These are phyloP conservation scores for Scolopax mira DNA, from an alignment of 2,113 vertebrate genomes.

Conservation along the genomic window DNA sequence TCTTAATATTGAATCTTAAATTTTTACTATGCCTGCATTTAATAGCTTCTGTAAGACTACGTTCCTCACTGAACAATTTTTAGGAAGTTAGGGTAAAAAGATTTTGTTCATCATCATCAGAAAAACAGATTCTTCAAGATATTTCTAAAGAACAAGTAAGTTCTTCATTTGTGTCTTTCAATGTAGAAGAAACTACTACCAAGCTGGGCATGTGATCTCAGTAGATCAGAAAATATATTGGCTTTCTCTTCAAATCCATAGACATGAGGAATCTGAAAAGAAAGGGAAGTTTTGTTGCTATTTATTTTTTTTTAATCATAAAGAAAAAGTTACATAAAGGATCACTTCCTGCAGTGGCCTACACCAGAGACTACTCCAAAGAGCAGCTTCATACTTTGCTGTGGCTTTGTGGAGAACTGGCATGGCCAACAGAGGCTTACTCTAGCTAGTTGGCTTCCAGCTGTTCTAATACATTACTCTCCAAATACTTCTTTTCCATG, in stretches of 20 bases:
- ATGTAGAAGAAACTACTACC: neutral
- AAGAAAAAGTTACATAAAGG: neutral
- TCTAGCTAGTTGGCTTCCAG: neutral
- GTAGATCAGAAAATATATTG: neutral
- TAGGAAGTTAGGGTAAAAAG: neutral
- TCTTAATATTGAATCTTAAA: neutral
- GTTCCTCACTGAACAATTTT: neutral
- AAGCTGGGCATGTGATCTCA: neutral
- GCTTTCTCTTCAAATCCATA: neutral
- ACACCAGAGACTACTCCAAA: neutral
- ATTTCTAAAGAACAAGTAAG: neutral
- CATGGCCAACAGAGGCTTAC: neutral
- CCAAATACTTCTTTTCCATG: neutral
- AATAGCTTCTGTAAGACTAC: neutral
- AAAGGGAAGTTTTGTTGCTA: neutral
- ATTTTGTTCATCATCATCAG: neutral
- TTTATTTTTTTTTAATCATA: neutral
- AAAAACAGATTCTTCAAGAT: neutral
- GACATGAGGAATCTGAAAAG: neutral
- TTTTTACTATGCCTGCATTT: neutral
- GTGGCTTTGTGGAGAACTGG: neutral
- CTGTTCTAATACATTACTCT: neutral
- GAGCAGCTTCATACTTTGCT: neutral
- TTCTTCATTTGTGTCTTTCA: neutral
- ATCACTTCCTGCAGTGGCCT: neutral